phyloP scores from a whole-genome alignment of 2,888 invertebrate genomes.

The Ochropleura plecta region DNA sequence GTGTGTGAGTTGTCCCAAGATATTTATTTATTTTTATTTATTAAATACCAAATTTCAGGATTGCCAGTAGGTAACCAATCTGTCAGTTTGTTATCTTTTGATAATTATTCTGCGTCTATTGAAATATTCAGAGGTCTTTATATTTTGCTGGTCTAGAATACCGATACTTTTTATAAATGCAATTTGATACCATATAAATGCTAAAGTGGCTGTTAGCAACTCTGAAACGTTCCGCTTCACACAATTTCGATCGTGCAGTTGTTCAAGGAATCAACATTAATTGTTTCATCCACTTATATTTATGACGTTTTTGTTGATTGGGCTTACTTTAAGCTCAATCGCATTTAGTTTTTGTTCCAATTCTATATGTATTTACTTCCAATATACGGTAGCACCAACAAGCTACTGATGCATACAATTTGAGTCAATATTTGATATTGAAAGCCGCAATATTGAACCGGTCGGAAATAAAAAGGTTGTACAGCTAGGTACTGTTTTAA shows the following conservation, averaged over 20 bases:
- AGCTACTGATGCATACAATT: conserved; percentile 16
- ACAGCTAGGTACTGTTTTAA: not conserved
- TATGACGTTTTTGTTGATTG: not conserved
- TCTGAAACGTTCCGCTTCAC: too few species aligned
- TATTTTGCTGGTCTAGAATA: too few species aligned
- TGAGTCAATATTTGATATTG: not conserved
- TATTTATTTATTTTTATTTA: too few species aligned
- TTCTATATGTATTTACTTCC: too few species aligned
- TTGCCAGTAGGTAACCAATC: not conserved
- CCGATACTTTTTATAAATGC: not conserved
- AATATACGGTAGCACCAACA: too few species aligned
- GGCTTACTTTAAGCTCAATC: not conserved
- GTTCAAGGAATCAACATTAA: too few species aligned
- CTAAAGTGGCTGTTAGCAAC: not conserved
- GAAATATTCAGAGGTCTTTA: not conserved
- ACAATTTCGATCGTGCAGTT: not conserved
- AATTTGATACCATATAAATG: not conserved
- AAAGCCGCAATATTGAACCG: not conserved
- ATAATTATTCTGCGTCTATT: not conserved
- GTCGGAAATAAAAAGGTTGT: too few species aligned
- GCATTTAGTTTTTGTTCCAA: not conserved
- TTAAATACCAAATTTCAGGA: not conserved
- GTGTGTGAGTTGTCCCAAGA: too few species aligned
- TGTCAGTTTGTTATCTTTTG: not conserved
- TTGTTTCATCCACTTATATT: not conserved